A percentile compares a stretch with the other conserved stretches of the same genome.
Evolutionary conservation across 2,797 vertebrate species (phyloP).

Genomic region (Naso thynnoides): DNA sequence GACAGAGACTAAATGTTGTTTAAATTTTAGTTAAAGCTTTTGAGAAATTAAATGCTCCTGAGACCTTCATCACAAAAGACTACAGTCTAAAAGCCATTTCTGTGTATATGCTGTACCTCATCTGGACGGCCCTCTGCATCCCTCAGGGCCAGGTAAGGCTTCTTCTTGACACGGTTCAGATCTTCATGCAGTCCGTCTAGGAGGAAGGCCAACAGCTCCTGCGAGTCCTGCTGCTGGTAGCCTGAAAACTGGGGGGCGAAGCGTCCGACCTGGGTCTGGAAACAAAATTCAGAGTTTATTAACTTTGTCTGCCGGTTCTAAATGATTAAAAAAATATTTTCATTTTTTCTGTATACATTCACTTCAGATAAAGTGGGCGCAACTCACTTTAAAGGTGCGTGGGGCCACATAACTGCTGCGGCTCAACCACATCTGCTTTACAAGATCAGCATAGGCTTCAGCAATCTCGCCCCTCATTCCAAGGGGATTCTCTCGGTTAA

Average conservation of each 20-base stretch:
- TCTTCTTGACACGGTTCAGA: conserved; percentile 97
- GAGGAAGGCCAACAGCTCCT: conserved; percentile 96
- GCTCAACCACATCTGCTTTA: conserved; percentile 98
- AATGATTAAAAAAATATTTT: neutral
- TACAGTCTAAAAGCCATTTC: neutral
- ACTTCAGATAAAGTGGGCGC: neutral
- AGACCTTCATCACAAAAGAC: neutral
- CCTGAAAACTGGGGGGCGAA: conserved; percentile 98
- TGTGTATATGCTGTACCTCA: conserved; percentile 81
- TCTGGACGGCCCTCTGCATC: conserved; percentile 95
- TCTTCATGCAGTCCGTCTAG: conserved; percentile 96
- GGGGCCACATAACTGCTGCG: conserved; percentile 93
- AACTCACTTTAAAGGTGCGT: conserved; percentile 94
- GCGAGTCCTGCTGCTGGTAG: conserved; percentile 98
- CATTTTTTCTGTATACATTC: neutral
- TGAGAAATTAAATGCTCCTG: neutral
- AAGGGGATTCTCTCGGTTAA: conserved; percentile 95
- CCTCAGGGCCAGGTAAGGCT: conserved; percentile 94
- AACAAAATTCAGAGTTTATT: conserved; percentile 13
- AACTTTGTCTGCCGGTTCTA: neutral
- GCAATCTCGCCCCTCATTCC: conserved; percentile 98
- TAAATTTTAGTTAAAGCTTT: neutral
- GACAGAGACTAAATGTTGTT: neutral
- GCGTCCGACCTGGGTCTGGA: conserved; percentile 94
- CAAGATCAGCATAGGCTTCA: conserved; percentile 95